Percentiles rank a stretch among this genome's conserved stretches.
Evolutionary conservation across 2,888 invertebrate species (phyloP).

Genomic region (Nipponacmea schrenckii): DNA sequence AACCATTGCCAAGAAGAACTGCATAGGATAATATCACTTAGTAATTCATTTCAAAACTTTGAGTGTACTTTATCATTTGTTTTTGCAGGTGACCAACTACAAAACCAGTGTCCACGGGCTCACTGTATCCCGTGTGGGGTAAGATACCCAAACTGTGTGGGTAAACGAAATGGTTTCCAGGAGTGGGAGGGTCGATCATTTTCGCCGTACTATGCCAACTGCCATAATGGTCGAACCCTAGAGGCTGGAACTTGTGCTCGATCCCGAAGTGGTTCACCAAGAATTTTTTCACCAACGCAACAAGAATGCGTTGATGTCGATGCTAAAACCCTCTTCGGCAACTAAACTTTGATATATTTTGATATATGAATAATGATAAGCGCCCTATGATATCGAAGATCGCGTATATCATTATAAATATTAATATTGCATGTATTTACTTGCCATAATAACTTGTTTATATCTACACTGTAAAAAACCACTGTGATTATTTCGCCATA

Average conservation of each 20-base stretch:
- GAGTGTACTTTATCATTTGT: not conserved
- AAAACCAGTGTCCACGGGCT: constrained; percentile 1
- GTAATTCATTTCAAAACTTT: too few relatives aligned
- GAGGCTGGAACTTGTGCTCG: not conserved
- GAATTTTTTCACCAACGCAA: not conserved
- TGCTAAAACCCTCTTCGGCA: not conserved
- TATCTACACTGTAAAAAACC: too few relatives aligned
- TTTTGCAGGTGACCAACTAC: not conserved
- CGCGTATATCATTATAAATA: too few relatives aligned
- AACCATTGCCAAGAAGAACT: too few relatives aligned
- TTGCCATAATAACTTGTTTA: too few relatives aligned
- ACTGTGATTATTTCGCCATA: too few relatives aligned
- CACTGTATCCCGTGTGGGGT: not conserved
- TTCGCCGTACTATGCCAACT: not conserved
- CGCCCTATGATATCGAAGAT: too few relatives aligned
- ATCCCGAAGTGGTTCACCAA: not conserved
- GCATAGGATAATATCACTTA: too few relatives aligned
- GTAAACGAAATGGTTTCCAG: not conserved
- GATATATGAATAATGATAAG: too few relatives aligned
- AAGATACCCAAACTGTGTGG: not conserved
- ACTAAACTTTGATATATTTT: not conserved
- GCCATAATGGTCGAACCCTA: not conserved
- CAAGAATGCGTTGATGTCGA: not conserved
- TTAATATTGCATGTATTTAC: too few relatives aligned
- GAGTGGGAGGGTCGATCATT: not conserved